phyloP scores from a whole-genome alignment of 2,888 invertebrate species.

The Pelosia muscerda region DNA sequence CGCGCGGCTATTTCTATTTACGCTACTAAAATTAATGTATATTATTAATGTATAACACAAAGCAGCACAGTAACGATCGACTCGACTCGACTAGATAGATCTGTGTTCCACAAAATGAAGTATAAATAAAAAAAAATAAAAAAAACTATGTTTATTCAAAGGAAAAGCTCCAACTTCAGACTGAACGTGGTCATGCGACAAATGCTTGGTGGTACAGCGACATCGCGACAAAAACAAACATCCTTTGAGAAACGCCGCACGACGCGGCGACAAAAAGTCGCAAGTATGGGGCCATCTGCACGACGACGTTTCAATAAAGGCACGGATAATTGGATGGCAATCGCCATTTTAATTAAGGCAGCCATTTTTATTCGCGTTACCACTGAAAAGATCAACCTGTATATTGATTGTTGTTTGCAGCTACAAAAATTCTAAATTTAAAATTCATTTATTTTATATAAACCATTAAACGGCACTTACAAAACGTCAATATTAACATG shows the following conservation, averaged over 20 bases:
- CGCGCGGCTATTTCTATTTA: too few relatives aligned
- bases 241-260: conserved; percentile 65
- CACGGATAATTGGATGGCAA: conserved; percentile 71
- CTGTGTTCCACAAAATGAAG: too few relatives aligned
- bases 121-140: too few relatives aligned
- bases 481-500: too few relatives aligned
- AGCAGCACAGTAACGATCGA: too few relatives aligned
- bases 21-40: too few relatives aligned
- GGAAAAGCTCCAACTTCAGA: conserved; percentile 24
- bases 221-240: conserved; percentile 61
- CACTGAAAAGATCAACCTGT: conserved; percentile 27
- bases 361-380: conserved; percentile 59
- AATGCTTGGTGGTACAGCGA: conserved; percentile 49
- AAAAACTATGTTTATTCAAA: not conserved
- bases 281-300: conserved; percentile 58
- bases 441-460: too few relatives aligned
- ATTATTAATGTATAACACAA: too few relatives aligned
- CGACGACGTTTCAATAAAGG: conserved; percentile 81
- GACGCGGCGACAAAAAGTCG: conserved; percentile 61
- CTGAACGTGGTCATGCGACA: conserved; percentile 30
- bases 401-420: not conserved
- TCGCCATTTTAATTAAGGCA: conserved; percentile 76
- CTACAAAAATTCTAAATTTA: too few relatives aligned
- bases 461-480: too few relatives aligned
- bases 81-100: too few relatives aligned